These are phyloP conservation scores for Anguilla anguilla DNA, from an alignment of 2,797 vertebrate genomes.

Conservation along the genomic window DNA sequence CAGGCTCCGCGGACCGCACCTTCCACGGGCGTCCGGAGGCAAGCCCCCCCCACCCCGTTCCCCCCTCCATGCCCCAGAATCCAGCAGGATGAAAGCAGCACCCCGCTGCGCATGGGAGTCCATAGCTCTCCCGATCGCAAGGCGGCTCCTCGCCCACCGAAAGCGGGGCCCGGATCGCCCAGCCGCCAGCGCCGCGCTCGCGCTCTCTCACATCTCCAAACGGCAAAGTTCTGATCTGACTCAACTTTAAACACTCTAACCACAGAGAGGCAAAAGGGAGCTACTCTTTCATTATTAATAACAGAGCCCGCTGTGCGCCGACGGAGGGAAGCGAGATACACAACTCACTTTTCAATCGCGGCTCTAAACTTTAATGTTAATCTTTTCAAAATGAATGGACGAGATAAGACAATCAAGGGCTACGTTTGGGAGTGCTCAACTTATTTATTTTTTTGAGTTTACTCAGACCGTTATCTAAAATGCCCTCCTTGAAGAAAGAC, in stretches of 20 bases:
- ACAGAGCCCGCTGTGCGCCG: constrained; percentile 35
- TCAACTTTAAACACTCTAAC: constrained; percentile 71
- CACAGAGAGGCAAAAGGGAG: constrained; percentile 73
- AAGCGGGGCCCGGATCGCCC: constrained; percentile 46
- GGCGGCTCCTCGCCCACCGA: not conserved
- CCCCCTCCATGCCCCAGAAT: not conserved
- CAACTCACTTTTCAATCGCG: constrained; percentile 35
- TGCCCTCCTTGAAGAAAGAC: constrained; percentile 41
- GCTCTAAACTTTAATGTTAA: constrained; percentile 51
- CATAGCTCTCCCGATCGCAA: constrained; percentile 25
- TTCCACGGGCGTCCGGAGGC: not conserved
- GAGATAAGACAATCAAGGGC: constrained; percentile 37
- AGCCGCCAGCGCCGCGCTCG: constrained; percentile 60
- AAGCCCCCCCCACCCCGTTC: not conserved
- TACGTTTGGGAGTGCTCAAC: constrained; percentile 49
- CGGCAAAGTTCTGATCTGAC: constrained; percentile 64
- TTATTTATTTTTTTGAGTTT: constrained; percentile 35
- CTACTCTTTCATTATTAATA: constrained; percentile 70
- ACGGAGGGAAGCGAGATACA: constrained; percentile 22
- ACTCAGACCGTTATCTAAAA: constrained; percentile 52
- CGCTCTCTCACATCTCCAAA: constrained; percentile 74
- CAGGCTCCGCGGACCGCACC: not conserved
- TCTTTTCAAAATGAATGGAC: constrained; percentile 48
- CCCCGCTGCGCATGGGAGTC: constrained; percentile 18
- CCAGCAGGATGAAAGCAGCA: constrained; percentile 21